Evolutionary conservation across 2,113 vertebrate species (phyloP).

Genomic region (Cariama cristata): DNA sequence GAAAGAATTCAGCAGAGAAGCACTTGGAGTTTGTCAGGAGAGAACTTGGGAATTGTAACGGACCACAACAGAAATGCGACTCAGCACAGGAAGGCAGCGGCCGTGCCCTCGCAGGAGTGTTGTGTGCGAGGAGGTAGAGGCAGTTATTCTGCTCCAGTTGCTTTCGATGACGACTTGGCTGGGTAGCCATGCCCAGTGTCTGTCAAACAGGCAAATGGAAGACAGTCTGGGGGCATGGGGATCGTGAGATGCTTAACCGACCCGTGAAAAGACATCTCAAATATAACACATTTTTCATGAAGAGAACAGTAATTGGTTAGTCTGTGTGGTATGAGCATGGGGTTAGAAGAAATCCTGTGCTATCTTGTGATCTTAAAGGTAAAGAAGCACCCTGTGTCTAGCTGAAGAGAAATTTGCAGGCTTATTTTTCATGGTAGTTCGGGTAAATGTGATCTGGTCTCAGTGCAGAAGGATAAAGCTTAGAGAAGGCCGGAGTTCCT

Average conservation of each 20-base stretch:
- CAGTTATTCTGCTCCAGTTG: background rate
- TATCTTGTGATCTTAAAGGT: accelerated
- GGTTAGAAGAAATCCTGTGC: background rate
- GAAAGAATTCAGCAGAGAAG: background rate
- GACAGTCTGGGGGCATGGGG: background rate
- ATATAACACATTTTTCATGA: accelerated
- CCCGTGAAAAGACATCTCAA: background rate
- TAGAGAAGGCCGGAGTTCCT: background rate
- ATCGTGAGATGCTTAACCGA: accelerated
- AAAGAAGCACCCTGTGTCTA: background rate
- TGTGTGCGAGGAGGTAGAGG: background rate
- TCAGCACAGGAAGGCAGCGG: accelerated
- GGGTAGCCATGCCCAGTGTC: background rate
- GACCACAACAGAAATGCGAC: accelerated
- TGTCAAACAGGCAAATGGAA: background rate
- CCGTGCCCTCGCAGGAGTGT: accelerated
- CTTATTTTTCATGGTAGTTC: accelerated
- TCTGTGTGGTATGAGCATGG: background rate
- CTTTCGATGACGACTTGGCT: background rate
- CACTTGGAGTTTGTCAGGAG: background rate
- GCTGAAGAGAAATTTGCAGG: background rate
- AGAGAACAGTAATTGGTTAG: accelerated
- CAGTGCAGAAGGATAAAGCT: background rate
- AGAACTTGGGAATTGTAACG: background rate
- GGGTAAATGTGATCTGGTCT: background rate